These are phyloP conservation scores for Propithecus coquereli DNA, from an alignment of 2,113 vertebrate genomes.

Conservation along the genomic window DNA sequence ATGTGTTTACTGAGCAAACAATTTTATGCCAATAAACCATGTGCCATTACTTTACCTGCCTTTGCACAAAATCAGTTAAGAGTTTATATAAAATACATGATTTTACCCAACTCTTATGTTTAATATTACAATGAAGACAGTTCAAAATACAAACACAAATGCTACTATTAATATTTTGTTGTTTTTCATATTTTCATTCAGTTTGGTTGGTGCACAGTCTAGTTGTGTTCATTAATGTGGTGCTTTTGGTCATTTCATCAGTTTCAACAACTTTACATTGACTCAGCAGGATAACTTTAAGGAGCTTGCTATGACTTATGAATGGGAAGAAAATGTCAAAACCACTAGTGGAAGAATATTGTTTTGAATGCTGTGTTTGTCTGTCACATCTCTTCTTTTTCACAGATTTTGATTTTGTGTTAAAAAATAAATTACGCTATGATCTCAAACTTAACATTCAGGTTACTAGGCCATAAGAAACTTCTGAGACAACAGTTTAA, in stretches of 20 bases:
- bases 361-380: constrained; percentile 68
- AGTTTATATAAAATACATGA: constrained; percentile 74
- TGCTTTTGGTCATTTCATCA: constrained; percentile 56
- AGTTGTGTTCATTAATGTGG: constrained; percentile 42
- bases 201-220: constrained; percentile 40
- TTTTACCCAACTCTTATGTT: constrained; percentile 76
- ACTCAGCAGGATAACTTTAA: constrained; percentile 58
- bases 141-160: constrained; percentile 55
- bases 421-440: constrained; percentile 46
- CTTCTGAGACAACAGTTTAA: constrained; percentile 63
- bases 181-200: constrained; percentile 64
- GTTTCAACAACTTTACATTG: constrained; percentile 49
- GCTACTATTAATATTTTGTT: constrained; percentile 24
- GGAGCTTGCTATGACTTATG: constrained; percentile 57
- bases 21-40: constrained; percentile 63
- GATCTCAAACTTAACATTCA: constrained; percentile 57
- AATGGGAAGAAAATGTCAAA: constrained; percentile 56
- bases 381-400: constrained; percentile 64
- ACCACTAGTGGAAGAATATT: constrained; percentile 51
- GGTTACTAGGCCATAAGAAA: constrained; percentile 54
- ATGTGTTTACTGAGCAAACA: background rate
- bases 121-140: constrained; percentile 62
- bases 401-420: constrained; percentile 66
- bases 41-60: constrained; percentile 72
- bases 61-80: constrained; percentile 75